Base-by-base conservation (phyloP, 2,797 vertebrate genomes). In the Cynopterus sphinx region DNA sequence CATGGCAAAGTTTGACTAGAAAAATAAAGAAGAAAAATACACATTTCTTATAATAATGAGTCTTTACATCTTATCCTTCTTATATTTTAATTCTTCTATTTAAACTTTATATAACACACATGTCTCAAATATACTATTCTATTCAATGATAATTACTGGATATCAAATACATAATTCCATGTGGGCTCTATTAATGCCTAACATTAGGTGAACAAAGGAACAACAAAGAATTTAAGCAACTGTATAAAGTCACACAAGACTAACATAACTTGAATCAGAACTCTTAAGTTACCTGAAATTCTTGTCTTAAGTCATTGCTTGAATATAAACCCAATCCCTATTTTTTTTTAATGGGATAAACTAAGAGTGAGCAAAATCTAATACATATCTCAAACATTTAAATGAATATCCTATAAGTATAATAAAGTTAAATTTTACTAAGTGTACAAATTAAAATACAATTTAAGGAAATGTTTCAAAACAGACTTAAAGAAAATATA, bases 1-100 rank as follows among this genome's bases (percentile, higher is more conserved):
- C 99, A 99, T 99, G 79, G 99, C 99, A 21, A 99, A 99, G 97
- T 99, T 99, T 39, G 99, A 99, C 99, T 99, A 97, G 96, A 97
- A 98, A 96, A 97, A 96, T 86, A 98, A 98, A 96, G 5, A 96
- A 96, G 36, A 95, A 91, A 96, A 97, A n/a, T 13, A 43, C 26
- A 96, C 0, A 12, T 75, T 74, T 97, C 15, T 73, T 13, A 94
- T 63, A 83, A 96, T 90, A 95, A 1, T 71, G 49, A 97, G 3
- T 55, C 65, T 51, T 85, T 84, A 89, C 16, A 95, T 26, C 39
- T 81, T 74, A 49, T 31, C 2, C 68, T 95, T 65, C 49, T 87
- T 95, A 1, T 67, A 79, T 83, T 97, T 95, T 96, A 65, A 94
- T 51, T 84, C 89, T 93, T 82, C 77, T 89, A 5, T 73, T 88